phyloP scores from a whole-genome alignment of 2,113 vertebrate species.

The Psittacula cyanocephala region DNA sequence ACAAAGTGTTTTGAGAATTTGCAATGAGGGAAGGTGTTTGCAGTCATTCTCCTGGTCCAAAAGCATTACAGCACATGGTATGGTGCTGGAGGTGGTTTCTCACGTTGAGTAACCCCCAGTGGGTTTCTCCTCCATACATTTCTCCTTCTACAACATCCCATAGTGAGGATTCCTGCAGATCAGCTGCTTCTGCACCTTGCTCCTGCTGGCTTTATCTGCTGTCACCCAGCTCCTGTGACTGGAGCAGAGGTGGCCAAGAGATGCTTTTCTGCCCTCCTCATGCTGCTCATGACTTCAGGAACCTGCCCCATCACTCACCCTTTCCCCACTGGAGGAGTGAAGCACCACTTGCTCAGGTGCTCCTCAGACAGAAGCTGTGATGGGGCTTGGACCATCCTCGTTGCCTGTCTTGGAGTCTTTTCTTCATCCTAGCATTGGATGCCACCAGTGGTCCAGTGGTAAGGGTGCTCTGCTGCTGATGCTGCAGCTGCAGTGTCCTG shows the following conservation, averaged over 20 bases:
- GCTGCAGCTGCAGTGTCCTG: neutral
- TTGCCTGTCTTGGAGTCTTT: neutral
- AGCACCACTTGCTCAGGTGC: neutral
- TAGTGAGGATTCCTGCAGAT: neutral
- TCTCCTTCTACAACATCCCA: neutral
- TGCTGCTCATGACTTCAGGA: neutral
- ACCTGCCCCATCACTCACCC: neutral
- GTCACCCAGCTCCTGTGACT: neutral
- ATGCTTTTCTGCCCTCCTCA: neutral
- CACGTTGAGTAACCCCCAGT: neutral
- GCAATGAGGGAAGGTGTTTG: neutral
- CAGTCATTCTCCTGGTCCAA: neutral
- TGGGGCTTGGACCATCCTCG: accelerated
- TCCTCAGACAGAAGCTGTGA: neutral
- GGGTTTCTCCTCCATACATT: neutral
- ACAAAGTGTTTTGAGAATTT: neutral
- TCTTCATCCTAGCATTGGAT: neutral
- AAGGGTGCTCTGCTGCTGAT: neutral
- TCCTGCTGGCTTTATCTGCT: neutral
- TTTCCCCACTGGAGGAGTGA: neutral
- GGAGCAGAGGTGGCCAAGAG: neutral
- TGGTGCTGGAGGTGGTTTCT: neutral
- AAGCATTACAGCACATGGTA: neutral
- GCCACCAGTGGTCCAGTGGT: neutral
- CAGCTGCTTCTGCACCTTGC: neutral